Evolutionary conservation across 1,140 invertebrate species (phyloP), one percentile per base, ranked within the genome.

Genomic region (Monochamus saltuarius): DNA sequence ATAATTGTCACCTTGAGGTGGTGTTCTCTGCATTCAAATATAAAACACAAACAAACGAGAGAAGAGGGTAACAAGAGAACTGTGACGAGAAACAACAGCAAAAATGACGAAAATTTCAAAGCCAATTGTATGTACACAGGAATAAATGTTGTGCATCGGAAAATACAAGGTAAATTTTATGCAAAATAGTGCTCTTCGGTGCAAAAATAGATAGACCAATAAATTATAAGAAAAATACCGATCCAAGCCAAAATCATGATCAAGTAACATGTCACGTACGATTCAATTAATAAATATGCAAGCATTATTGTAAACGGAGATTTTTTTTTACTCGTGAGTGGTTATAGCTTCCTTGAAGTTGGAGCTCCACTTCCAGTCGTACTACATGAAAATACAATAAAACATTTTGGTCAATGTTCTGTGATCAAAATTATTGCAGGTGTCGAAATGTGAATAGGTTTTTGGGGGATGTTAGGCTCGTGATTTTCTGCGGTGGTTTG

Each of bases 321-420:
- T 62, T 70, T 66, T 66, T 66, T 69, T 57, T 77, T 77, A 77
- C 75, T 77, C 75, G 67, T 77, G 73, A 73, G 72, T 68, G 67
- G 84, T 89, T 84, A 94, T 91, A 82, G 90, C 90, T 86, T 94
- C 89, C 87, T 87, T 91, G 91, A 94, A 94, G 89, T 93, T 89
- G 83, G 89, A 85, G 87, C 90, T 93, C 88, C 90, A 89, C 85
- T 90, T 91, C 91, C 91, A 94, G 84, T 89, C 89, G 86, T 90
- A 91, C 89, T 91, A 83, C 77, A 80, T 78, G 77, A 77, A 80
- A 50, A 62, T 62, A 64, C 75, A 77, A 80, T 78, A 78, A 82
- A 75, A 78, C 75, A 82, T 45, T n/a, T 29, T 29, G 22, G 22
- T 29, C 53, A 42, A 42, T 42, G n/a, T 71, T 29, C 22, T 29